Evolutionary conservation across 2,888 invertebrate species (phyloP).

Genomic region (Synergus itoensis): DNA sequence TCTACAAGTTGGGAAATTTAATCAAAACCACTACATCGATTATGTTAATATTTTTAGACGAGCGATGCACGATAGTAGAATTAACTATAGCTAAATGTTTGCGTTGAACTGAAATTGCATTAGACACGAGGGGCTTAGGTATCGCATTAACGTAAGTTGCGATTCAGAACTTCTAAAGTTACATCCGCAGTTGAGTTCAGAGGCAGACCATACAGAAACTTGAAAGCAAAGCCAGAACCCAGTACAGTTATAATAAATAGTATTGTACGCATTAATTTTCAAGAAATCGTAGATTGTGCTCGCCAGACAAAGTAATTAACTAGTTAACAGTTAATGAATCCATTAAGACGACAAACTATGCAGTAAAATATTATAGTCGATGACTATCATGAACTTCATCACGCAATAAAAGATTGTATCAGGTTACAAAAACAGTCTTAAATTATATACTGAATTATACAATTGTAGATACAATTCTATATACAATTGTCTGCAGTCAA

Average conservation of each 20-base stretch:
- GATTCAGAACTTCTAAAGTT: slow-evolving; percentile 26
- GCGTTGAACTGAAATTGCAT: slow-evolving; percentile 29
- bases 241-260: background rate
- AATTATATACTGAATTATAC: too few species aligned
- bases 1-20: background rate
- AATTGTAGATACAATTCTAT: too few species aligned
- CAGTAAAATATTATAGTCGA: background rate
- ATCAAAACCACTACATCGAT: background rate
- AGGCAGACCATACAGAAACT: slow-evolving; percentile 15
- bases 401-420: background rate
- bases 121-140: slow-evolving; percentile 22
- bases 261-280: background rate
- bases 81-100: slow-evolving; percentile 11
- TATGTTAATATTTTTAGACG: background rate
- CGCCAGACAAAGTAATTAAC: background rate
- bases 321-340: background rate
- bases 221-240: background rate
- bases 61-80: background rate
- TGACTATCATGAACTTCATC: background rate
- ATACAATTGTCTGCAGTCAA: too few species aligned
- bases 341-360: background rate
- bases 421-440: too few species aligned
- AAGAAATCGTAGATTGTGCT: background rate
- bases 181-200: slow-evolving; percentile 29
- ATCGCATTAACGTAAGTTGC: slow-evolving; percentile 35